These are phyloP conservation scores for Stegophylla sp. DNA, from an alignment of 2,888 invertebrate species.

Conservation along the genomic window DNA sequence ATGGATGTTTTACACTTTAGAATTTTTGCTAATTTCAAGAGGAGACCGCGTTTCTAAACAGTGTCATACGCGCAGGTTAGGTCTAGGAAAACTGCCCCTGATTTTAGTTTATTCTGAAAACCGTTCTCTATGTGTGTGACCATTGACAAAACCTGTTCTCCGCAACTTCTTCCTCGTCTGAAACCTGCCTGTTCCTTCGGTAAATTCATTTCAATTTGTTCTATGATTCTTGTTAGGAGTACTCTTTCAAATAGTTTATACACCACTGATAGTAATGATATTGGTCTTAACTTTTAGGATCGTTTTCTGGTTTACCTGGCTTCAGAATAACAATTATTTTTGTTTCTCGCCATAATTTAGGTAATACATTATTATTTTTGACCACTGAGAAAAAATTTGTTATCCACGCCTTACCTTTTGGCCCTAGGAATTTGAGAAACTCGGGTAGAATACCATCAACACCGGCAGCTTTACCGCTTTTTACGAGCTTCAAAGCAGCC, in stretches of 20 bases:
- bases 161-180: background rate
- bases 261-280: background rate
- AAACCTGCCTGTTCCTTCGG: background rate
- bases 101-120: background rate
- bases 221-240: background rate
- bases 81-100: too few species aligned
- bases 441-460: conserved; percentile 6
- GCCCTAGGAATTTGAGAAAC: conserved; percentile 10
- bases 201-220: background rate
- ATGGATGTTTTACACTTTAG: too few species aligned
- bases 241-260: background rate
- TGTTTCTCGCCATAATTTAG: conserved; percentile 5
- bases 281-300: background rate
- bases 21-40: too few species aligned
- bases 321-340: conserved; percentile 2
- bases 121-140: background rate
- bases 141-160: background rate
- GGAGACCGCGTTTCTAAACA: too few species aligned
- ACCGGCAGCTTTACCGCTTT: conserved; percentile 17
- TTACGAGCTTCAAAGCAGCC: conserved; percentile 17
- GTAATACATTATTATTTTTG: conserved; percentile 1
- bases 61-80: too few species aligned
- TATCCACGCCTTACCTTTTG: background rate
- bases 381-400: conserved; percentile 5
- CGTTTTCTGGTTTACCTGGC: background rate